Conservation (phyloP, 2,113 vertebrate species). For the Orthonyx spaldingii region DNA sequence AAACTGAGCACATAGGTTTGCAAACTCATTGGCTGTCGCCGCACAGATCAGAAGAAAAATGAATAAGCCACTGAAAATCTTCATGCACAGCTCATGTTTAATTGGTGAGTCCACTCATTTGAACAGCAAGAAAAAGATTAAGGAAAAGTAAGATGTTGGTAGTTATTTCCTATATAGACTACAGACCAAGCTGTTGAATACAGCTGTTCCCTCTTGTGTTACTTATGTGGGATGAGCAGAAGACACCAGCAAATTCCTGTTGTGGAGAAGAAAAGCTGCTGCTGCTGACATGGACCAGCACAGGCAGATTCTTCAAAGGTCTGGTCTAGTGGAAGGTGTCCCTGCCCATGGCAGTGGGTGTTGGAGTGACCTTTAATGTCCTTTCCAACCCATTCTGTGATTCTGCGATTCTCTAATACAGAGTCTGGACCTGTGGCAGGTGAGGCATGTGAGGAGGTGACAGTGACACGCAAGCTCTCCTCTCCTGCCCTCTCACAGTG, state of each 20-base stretch:
- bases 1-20: neutral
- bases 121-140: neutral
- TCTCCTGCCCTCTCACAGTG: neutral
- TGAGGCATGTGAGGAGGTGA: fast-evolving
- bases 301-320: neutral
- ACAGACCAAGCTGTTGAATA: neutral
- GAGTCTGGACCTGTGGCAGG: neutral
- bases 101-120: neutral
- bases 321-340: neutral
- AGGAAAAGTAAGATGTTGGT: neutral
- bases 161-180: neutral
- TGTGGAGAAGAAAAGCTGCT: neutral
- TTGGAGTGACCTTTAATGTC: neutral
- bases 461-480: neutral
- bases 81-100: neutral
- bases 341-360: neutral
- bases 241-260: neutral
- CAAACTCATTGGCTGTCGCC: neutral
- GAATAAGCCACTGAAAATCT: neutral
- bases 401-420: neutral
- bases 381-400: neutral
- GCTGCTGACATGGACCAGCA: neutral
- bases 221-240: neutral
- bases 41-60: neutral
- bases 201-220: neutral